phyloP scores from a whole-genome alignment of 2,888 invertebrate species.

The Xylophagus ater region DNA sequence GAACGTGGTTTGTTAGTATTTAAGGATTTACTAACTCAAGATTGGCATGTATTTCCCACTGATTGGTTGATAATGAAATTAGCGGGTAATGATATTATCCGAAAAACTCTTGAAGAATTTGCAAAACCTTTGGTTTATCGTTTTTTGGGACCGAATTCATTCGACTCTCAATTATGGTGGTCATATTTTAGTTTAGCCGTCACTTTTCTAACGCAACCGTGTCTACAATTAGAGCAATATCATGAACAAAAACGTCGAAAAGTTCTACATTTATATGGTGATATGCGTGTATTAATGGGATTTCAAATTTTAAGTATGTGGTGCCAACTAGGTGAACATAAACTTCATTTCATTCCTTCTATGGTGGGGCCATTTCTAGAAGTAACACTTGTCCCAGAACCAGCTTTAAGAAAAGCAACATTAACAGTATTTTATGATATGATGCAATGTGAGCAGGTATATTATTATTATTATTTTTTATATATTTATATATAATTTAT shows the following conservation, averaged over 20 bases:
- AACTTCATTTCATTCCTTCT: conserved; percentile 78
- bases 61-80: conserved; percentile 89
- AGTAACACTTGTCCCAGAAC: conserved; percentile 82
- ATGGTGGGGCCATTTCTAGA: conserved; percentile 91
- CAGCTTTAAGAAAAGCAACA: conserved; percentile 75
- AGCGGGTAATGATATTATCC: conserved; percentile 73
- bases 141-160: conserved; percentile 62
- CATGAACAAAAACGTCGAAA: conserved; percentile 69
- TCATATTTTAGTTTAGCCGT: conserved; percentile 72
- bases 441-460: conserved; percentile 78
- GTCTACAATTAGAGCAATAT: conserved; percentile 69
- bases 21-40: conserved; percentile 35
- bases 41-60: conserved; percentile 53
- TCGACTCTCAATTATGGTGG: conserved; percentile 67
- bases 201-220: conserved; percentile 67
- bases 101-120: conserved; percentile 76
- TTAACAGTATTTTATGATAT: conserved; percentile 88
- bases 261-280: conserved; percentile 67
- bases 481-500: background rate
- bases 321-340: conserved; percentile 80
- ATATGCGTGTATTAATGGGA: conserved; percentile 88
- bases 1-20: conserved; percentile 60
- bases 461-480: background rate
- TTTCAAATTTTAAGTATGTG: conserved; percentile 85
- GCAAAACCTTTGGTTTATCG: conserved; percentile 77